Percentiles rank a stretch among this genome's conserved stretches.
Conservation (phyloP, 1,140 invertebrate species). For the Formica selysi region DNA sequence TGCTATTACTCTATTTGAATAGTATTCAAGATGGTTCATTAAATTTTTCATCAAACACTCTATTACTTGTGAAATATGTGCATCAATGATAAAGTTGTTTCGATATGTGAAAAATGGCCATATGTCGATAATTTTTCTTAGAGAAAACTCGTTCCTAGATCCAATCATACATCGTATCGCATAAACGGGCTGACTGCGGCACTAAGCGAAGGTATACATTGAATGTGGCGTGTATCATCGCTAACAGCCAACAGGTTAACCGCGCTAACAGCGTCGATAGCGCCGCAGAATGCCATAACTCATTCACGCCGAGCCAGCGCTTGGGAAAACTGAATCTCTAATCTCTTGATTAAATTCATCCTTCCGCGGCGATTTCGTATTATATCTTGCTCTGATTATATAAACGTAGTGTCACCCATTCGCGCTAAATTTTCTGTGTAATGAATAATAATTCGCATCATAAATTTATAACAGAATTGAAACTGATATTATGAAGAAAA, state of each 20-base stretch:
- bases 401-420: constrained; percentile 8
- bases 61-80: constrained; percentile 19
- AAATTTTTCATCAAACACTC: constrained; percentile 18
- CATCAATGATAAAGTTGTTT: constrained; percentile 49
- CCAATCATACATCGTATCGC: constrained; percentile 59
- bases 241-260: constrained; percentile 67
- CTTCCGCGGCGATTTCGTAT: constrained; percentile 21
- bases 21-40: constrained; percentile 31
- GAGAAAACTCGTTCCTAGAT: constrained; percentile 42
- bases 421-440: not conserved
- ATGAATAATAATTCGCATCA: not conserved
- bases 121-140: constrained; percentile 41
- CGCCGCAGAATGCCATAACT: constrained; percentile 61
- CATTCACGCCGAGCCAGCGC: constrained; percentile 39
- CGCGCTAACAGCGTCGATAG: constrained; percentile 71
- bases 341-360: constrained; percentile 59
- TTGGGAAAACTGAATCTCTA: constrained; percentile 59
- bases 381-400: not conserved
- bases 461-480: not conserved
- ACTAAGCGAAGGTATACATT: constrained; percentile 41
- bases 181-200: constrained; percentile 26
- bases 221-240: constrained; percentile 73
- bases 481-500: not conserved
- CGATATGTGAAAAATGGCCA: constrained; percentile 35
- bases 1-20: constrained; percentile 1